Percentiles rank a stretch among this genome's conserved stretches.
Evolutionary conservation across 2,113 vertebrate genomes (phyloP).

Genomic region (Paramisgurnus dabryanus): DNA sequence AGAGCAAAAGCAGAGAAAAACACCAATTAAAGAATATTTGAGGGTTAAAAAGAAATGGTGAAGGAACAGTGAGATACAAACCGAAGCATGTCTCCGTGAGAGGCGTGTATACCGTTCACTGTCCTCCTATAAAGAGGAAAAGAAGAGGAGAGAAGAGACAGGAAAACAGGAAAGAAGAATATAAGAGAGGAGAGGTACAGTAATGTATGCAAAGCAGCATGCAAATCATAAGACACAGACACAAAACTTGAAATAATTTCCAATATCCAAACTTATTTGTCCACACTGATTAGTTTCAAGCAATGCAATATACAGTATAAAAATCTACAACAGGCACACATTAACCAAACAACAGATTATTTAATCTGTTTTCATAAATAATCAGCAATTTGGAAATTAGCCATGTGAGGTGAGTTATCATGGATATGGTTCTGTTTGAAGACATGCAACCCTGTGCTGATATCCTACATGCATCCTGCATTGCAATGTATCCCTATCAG

Average conservation of each 20-base stretch:
- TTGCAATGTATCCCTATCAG: not conserved
- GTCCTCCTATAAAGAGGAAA: slow-evolving; percentile 81
- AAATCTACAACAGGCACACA: not conserved
- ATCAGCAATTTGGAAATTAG: no score
- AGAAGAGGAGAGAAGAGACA: slow-evolving; percentile 22
- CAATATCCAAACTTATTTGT: not conserved
- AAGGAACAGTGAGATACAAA: slow-evolving; percentile 74
- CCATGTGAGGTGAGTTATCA: not conserved
- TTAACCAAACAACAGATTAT: not conserved
- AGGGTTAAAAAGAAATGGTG: slow-evolving; percentile 14
- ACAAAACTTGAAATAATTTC: not conserved
- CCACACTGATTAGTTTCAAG: not conserved
- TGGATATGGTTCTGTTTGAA: not conserved
- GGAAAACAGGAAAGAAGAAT: not conserved
- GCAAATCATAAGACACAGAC: not conserved
- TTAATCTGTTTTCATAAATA: not conserved
- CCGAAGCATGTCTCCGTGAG: slow-evolving; percentile 83
- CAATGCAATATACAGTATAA: not conserved
- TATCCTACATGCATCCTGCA: not conserved
- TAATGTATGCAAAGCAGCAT: not conserved
- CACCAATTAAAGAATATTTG: not conserved
- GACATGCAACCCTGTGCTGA: not conserved
- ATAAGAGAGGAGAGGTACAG: not conserved
- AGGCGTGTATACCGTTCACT: slow-evolving; percentile 89
- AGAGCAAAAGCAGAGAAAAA: not conserved